Conservation (phyloP, 2,113 vertebrate species). For the Thymallus thymallus region DNA sequence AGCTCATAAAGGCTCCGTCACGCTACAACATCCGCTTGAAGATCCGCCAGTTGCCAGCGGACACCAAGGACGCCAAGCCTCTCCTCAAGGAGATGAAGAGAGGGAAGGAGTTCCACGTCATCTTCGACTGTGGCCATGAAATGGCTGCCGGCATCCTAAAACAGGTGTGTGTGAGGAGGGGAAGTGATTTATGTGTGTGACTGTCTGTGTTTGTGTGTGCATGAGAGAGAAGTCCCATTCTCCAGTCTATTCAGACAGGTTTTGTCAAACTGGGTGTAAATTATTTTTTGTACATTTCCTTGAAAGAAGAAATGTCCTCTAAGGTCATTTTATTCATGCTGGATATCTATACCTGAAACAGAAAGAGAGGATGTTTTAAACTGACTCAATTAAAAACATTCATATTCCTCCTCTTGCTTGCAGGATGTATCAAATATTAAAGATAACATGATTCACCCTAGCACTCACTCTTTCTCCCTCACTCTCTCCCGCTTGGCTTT, state of each 20-base stretch:
- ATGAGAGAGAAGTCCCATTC: background rate
- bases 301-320: too few relatives aligned
- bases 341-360: too few relatives aligned
- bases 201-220: background rate
- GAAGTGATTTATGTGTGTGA: background rate
- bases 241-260: too few relatives aligned
- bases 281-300: too few relatives aligned
- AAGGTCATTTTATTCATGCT: too few relatives aligned
- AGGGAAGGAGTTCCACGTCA: slow-evolving; percentile 96
- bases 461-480: background rate
- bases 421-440: slow-evolving; percentile 63
- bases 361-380: too few relatives aligned
- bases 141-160: slow-evolving; percentile 98
- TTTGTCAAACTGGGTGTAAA: too few relatives aligned
- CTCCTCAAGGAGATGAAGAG: slow-evolving; percentile 98
- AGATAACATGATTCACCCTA: slow-evolving; percentile 51
- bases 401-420: slow-evolving; percentile 36
- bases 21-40: slow-evolving; percentile 95
- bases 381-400: slow-evolving; percentile 24
- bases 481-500: slow-evolving; percentile 36
- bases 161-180: slow-evolving; percentile 75
- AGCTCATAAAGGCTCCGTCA: slow-evolving; percentile 97
- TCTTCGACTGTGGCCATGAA: slow-evolving; percentile 97
- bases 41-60: slow-evolving; percentile 93
- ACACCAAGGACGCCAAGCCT: slow-evolving; percentile 97